phyloP scores from a whole-genome alignment of 2,797 vertebrate species.

The Lepus townsendii region DNA sequence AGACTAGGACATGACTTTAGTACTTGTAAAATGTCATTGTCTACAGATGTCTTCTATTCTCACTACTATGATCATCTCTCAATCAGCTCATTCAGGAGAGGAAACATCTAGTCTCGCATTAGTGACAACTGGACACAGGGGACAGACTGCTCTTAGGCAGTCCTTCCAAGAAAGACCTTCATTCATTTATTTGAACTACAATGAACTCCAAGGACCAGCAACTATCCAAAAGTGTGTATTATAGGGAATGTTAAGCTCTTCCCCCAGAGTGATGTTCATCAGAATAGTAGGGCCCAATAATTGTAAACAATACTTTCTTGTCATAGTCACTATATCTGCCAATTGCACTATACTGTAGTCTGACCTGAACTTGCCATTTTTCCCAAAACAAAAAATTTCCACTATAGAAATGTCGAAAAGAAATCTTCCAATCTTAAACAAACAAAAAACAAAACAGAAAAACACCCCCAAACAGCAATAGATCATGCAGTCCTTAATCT shows the following conservation, averaged over 20 bases:
- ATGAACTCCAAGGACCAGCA: not conserved
- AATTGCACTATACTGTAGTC: not conserved
- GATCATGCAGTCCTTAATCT: not conserved
- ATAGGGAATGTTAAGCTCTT: not conserved
- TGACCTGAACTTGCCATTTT: not conserved
- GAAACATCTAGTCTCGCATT: not conserved
- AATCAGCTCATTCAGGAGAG: not conserved
- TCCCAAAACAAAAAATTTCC: not conserved
- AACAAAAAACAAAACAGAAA: too few species aligned
- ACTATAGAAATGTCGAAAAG: not conserved
- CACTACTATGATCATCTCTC: not conserved
- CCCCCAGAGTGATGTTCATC: not conserved
- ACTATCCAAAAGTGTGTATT: not conserved
- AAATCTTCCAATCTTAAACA: not conserved
- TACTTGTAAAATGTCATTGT: not conserved
- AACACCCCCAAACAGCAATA: not conserved
- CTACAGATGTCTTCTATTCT: not conserved
- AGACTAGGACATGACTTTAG: not conserved
- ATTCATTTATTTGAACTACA: slow-evolving; percentile 1
- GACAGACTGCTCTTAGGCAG: not conserved
- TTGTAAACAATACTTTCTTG: not conserved
- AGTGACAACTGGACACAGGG: not conserved
- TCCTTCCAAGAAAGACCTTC: not conserved
- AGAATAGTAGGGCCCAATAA: not conserved
- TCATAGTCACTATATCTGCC: not conserved